Conservation (phyloP, 2,888 invertebrate genomes). For the Stramonita haemastoma region DNA sequence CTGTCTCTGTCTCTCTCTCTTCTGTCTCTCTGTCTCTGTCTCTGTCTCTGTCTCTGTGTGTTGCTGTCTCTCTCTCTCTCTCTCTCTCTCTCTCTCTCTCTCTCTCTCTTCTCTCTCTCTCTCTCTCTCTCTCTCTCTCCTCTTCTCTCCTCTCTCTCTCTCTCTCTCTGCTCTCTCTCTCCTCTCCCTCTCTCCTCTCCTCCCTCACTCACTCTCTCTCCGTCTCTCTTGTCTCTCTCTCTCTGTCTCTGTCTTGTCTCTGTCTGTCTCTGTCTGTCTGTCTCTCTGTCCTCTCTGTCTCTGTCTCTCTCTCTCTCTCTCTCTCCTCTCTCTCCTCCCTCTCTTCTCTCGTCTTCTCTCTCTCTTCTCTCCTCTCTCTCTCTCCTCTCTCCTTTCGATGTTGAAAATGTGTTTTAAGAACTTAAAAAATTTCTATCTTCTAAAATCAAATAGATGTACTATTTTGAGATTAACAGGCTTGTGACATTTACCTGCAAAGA, state of each 20-base stretch:
- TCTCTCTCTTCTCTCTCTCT: background rate
- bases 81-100: background rate
- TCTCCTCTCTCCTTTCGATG: too few species aligned
- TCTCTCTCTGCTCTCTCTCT: background rate
- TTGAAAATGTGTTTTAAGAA: too few species aligned
- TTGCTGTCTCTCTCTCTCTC: background rate
- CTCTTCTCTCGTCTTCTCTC: too few species aligned
- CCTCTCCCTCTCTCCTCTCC: background rate
- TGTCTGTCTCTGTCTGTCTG: background rate
- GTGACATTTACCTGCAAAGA: too few species aligned
- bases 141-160: background rate
- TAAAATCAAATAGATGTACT: too few species aligned
- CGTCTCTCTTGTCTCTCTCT: background rate
- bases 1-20: too few species aligned
- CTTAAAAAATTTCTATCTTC: too few species aligned
- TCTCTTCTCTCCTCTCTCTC: too few species aligned
- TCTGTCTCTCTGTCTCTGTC: too few species aligned
- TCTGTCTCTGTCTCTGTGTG: too few species aligned
- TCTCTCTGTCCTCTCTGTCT: background rate
- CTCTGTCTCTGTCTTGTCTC: background rate
- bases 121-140: background rate
- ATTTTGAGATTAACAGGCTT: too few species aligned
- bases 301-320: background rate
- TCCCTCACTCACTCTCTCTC: background rate
- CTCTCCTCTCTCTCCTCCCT: background rate